Base-by-base conservation (phyloP, 2,888 invertebrate species). In the Drosophila heteroneura region DNA sequence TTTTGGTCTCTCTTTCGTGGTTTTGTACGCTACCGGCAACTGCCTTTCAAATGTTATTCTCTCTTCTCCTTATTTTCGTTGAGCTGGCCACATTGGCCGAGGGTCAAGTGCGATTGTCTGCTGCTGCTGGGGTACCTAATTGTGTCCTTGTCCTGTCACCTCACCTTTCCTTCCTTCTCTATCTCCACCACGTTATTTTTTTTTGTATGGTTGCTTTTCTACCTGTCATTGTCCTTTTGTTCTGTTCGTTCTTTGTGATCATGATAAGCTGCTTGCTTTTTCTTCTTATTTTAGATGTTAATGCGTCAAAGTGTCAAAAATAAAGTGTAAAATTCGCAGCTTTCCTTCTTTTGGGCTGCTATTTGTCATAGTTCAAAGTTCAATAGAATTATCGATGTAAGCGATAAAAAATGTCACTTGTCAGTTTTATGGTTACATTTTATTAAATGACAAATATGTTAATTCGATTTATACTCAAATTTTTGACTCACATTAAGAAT, bases 101-200 rank as follows among this genome's bases (percentile, higher is more conserved):
- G 86, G 85, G 85, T 85, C 85, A 85, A 85, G 85, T 83, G 83
- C 69, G 76, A 28, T 52, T 62, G 35, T 59, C 69, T 72, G 33
- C 35, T 68, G 41, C 67, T 63, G 41, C 16, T 47, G 47, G 26
- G 54, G 74, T 76, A 73, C 63, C 75, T 66, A 74, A 72, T 74
- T 84, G 68, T 80, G 30, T 58, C 32, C 69, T 61, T 70, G 57
- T 51, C 58, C 33, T 66, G 69, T 71, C 69, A 81, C 78, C 70
- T 71, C 57, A 78, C 75, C 61, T 70, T 70, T 53, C 47, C 47
- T 47, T 26, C 2, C 1, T 59, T 39, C 14, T 39, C 9, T 30
- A 37, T 47, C 16, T 2, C 5, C 12, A 2, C 22, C 10, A 16
- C 2, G 14, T 16, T 35, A 4, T 7, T 32, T 2, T 32, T 76